Evolutionary conservation across 1,140 invertebrate genomes (phyloP), one percentile per base, ranked within the genome.

Genomic region (Cherax destructor): DNA sequence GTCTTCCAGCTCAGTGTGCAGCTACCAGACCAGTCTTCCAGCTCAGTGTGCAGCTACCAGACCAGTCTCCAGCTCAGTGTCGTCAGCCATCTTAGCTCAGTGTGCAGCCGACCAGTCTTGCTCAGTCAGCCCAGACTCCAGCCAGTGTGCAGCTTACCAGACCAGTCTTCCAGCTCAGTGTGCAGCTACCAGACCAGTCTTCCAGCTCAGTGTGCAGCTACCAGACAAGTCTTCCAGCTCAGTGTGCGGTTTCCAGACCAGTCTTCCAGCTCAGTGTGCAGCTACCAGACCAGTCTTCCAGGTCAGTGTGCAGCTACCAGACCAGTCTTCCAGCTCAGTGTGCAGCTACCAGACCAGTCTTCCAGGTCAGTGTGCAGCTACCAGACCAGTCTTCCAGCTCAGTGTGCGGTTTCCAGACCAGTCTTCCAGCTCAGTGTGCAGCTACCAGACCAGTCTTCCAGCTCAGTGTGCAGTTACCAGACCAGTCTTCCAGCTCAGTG

Each of bases 1-100:
- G 93, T 95, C 94, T 89, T 94, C 94, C 83, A 95, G 92, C 50
- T 95, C 95, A 69, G 95, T 94, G 24, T 94, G 93, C 10, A 95
- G 93, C 16, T 92, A 18, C 94, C 94, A 4, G 95, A 94, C 94
- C 95, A 95, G 93, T 95, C 94, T 89, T 94, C 94, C 83, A 95
- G 92, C 50, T 95, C 95, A 69, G 95, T 94, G 24, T 94, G 93
- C 10, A 95, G 93, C 16, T 92, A 18, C 94, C 94, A 4, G 95
- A 94, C 94, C 95, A 95, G 93, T 95, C 94, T 89, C 94, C 94
- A n/a, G n/a, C n/a, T n/a, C n/a, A n/a, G n/a, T n/a, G n/a, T n/a
- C n/a, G n/a, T n/a, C n/a, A n/a, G n/a, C n/a, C n/a, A n/a, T n/a
- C n/a, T n/a, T 80, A 95, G 92, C 50, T 95, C 95, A 69, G 95